These are phyloP conservation scores for Ganaspis sp. DNA, from an alignment of 1,140 invertebrate species.

Conservation along the genomic window DNA sequence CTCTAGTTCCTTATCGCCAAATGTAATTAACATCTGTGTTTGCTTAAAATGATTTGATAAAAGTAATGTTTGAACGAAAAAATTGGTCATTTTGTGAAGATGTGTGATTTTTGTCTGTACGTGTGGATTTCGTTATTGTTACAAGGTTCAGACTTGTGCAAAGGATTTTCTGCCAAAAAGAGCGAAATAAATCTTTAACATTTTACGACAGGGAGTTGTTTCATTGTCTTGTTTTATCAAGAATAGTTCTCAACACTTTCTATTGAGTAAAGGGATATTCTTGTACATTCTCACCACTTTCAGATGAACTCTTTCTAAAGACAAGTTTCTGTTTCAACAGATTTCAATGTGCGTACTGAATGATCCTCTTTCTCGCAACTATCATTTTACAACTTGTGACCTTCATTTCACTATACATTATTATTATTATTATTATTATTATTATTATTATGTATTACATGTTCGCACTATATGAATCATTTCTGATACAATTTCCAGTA, in stretches of 20 bases:
- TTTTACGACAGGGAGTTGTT: constrained; percentile 18
- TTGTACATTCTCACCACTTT: constrained; percentile 19
- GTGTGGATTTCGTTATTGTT: too few species aligned
- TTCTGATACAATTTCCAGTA: too few species aligned
- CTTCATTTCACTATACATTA: not conserved
- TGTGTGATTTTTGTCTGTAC: not conserved
- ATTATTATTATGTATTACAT: not conserved
- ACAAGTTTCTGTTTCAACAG: constrained; percentile 16
- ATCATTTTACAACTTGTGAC: constrained; percentile 3
- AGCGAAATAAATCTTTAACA: constrained; percentile 6
- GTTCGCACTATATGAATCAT: not conserved
- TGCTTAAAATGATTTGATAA: constrained; percentile 2
- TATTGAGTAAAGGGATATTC: constrained; percentile 17
- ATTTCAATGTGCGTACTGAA: not conserved
- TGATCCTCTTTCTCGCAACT: constrained; percentile 9
- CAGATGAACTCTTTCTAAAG: constrained; percentile 17
- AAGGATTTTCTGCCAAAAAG: not conserved
- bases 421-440: not conserved
- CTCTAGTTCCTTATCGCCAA: not conserved
- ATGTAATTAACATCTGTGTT: not conserved
- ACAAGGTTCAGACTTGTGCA: not conserved
- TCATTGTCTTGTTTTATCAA: constrained; percentile 23
- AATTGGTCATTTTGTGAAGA: not conserved
- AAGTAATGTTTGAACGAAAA: not conserved
- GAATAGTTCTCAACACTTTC: constrained; percentile 27